Evolutionary conservation across 2,888 invertebrate genomes (phyloP).

Genomic region (Anagyrus pseudococci): DNA sequence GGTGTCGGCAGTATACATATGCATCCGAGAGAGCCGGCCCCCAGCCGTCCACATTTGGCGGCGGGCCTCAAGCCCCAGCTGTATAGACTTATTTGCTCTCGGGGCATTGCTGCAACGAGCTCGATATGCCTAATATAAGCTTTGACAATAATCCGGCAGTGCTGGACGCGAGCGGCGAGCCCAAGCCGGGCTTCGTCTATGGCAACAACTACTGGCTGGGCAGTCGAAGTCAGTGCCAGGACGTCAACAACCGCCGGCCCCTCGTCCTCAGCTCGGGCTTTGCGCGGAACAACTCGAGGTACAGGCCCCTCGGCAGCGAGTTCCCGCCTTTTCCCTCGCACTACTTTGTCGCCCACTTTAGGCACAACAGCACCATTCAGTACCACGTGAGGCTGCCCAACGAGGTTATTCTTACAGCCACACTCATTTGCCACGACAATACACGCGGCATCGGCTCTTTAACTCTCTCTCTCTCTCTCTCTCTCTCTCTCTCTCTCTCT

Average conservation of each 20-base stretch:
- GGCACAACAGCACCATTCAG: constrained; percentile 62
- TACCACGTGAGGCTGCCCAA: constrained; percentile 57
- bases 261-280: constrained; percentile 49
- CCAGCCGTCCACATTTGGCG: too few species aligned
- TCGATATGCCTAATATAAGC: too few species aligned
- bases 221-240: constrained; percentile 63
- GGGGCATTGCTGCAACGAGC: too few species aligned
- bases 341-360: constrained; percentile 58
- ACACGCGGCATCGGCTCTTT: too few species aligned
- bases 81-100: too few species aligned
- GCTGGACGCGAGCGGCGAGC: constrained; percentile 67
- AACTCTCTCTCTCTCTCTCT: too few species aligned
- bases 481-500: too few species aligned
- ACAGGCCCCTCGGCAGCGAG: constrained; percentile 52
- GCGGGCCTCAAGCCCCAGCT: too few species aligned
- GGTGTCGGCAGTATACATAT: too few species aligned
- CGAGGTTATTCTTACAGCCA: too few species aligned
- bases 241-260: constrained; percentile 52
- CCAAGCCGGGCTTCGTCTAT: constrained; percentile 65
- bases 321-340: constrained; percentile 59
- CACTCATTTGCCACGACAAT: too few species aligned
- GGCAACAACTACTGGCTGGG: constrained; percentile 71
- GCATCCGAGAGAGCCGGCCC: too few species aligned
- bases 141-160: constrained; percentile 52
- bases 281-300: constrained; percentile 48